These are phyloP conservation scores for Amazona vittata DNA, from an alignment of 2,113 vertebrate genomes.

Conservation along the genomic window DNA sequence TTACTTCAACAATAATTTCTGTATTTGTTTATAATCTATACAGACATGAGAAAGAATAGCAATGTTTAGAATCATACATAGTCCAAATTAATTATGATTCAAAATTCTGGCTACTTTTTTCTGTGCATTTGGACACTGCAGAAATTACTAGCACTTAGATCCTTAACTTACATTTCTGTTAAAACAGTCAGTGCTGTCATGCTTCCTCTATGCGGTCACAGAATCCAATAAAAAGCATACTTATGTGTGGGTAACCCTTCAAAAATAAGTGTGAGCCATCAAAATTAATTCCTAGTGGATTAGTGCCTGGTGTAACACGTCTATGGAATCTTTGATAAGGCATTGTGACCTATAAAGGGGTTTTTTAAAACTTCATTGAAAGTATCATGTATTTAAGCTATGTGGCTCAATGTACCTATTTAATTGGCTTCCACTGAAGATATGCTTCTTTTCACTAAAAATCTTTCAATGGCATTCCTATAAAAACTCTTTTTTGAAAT, in stretches of 20 bases:
- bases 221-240: neutral
- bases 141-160: neutral
- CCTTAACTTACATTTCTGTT: neutral
- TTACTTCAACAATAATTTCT: neutral
- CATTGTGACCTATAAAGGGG: neutral
- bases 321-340: neutral
- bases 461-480: neutral
- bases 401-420: rapidly evolving
- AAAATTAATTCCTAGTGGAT: neutral
- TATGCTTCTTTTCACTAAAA: neutral
- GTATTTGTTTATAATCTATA: neutral
- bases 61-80: neutral
- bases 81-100: neutral
- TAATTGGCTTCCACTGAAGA: neutral
- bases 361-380: neutral
- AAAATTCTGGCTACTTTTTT: neutral
- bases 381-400: neutral
- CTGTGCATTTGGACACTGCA: neutral
- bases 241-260: neutral
- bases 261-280: neutral
- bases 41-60: neutral
- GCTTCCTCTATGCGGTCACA: neutral
- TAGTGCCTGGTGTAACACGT: neutral
- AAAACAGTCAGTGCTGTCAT: neutral
- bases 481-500: neutral